Percentiles rank a stretch among this genome's conserved stretches.
These are phyloP conservation scores for Rhabdomys dilectus DNA, from an alignment of 2,113 vertebrate species.

Conservation along the genomic window DNA sequence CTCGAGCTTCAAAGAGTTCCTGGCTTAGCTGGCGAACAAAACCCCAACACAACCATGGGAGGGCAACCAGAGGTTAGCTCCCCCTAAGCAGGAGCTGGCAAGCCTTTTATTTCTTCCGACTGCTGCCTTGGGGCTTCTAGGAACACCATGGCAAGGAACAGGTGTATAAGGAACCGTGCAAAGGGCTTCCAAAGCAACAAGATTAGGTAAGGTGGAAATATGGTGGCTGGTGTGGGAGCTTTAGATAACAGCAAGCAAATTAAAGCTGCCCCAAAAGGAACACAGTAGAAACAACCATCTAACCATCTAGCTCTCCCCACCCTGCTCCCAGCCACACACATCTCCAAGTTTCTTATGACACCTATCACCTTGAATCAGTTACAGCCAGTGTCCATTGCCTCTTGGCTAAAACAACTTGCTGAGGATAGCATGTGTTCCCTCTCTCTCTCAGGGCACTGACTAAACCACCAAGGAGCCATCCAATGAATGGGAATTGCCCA, in stretches of 20 bases:
- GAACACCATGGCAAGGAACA: background rate
- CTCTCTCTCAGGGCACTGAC: background rate
- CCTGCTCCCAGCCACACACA: too few relatives aligned
- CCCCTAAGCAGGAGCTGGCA: background rate
- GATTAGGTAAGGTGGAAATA: background rate
- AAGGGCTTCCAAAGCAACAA: background rate
- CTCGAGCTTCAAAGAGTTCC: background rate
- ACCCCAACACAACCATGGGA: background rate
- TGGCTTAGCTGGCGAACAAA: background rate
- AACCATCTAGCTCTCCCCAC: background rate
- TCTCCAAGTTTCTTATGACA: background rate
- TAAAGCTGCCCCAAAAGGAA: background rate
- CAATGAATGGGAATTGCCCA: background rate
- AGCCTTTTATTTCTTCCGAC: background rate
- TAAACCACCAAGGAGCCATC: background rate
- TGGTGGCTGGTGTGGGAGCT: background rate
- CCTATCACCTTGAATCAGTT: background rate
- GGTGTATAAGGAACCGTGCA: background rate
- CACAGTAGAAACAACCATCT: background rate
- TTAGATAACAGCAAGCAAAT: background rate
- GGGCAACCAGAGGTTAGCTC: background rate
- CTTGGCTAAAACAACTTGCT: background rate
- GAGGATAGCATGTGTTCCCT: background rate
- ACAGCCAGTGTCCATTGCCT: background rate
- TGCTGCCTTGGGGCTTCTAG: background rate